A percentile compares a stretch with the other conserved stretches of the same genome.
Conservation (phyloP, 2,797 vertebrate species). For the Philypnodon macrostomus region DNA sequence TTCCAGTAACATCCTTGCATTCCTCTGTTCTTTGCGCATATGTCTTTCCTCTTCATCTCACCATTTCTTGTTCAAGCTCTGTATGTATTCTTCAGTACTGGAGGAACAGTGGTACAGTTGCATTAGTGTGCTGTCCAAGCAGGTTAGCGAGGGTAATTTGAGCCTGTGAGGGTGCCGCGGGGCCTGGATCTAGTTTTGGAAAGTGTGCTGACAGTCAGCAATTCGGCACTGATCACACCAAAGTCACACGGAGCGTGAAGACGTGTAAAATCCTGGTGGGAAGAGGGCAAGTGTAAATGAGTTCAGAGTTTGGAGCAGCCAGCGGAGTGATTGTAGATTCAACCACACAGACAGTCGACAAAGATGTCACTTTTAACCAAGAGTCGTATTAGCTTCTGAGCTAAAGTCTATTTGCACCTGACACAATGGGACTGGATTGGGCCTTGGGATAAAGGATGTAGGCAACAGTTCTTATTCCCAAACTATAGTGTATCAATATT, state of each 20-base stretch:
- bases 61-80: constrained; percentile 26
- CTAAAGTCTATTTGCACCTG: constrained; percentile 70
- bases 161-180: constrained; percentile 52
- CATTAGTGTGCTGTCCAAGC: constrained; percentile 54
- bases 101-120: constrained; percentile 37
- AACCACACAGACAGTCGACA: constrained; percentile 57
- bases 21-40: constrained; percentile 24
- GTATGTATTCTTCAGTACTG: constrained; percentile 32
- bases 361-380: constrained; percentile 50
- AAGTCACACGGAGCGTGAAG: constrained; percentile 65
- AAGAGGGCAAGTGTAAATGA: constrained; percentile 63
- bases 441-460: constrained; percentile 19
- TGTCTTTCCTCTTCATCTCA: constrained; percentile 12
- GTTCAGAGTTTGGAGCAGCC: constrained; percentile 45
- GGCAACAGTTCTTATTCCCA: not conserved
- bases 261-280: constrained; percentile 68
- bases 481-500: not conserved
- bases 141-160: constrained; percentile 69
- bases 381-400: constrained; percentile 43
- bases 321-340: constrained; percentile 56
- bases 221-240: constrained; percentile 64
- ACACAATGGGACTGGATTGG: constrained; percentile 51
- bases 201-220: constrained; percentile 72
- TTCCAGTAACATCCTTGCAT: too few relatives aligned
- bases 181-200: constrained; percentile 63